Evolutionary conservation across 2,888 invertebrate genomes (phyloP), one percentile per base, ranked within the genome.

Genomic region (Chaetogeoica ovagalla): DNA sequence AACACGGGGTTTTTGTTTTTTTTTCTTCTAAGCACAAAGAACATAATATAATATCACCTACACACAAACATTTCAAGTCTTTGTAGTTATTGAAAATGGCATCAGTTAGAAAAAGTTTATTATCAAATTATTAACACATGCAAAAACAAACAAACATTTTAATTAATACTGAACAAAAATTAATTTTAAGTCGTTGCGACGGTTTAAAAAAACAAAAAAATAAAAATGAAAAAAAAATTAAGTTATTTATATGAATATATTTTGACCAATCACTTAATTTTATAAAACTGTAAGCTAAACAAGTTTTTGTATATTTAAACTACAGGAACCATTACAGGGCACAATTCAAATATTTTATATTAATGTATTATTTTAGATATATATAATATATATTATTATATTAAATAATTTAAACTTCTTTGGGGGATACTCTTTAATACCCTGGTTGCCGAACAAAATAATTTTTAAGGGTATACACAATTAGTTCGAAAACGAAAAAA

Each of bases 81-180:
- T 79, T 79, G 63, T 63, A 63, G 23, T 71, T 79, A 71, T 70
- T 71, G 55, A 71, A 79, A 79, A 79, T 63, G 62, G 79, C 71
- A 71, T 71, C 55, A 63, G 65, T 39, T 79, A 19, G 63, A 71
- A 79, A 9, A 79, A 70, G 63, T 71, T 62, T 79, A 70, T 71
- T 71, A 70, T 71, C 71, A 71, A 69, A 79, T 70, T 62, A 77
- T 77, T 71, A 79, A 71, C 63, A 71, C 79, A 79, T 79, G 79
- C 79, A 63, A 79, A 79, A 79, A 79, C 70, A 71, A 71, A 71
- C 71, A 79, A 79, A 37, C 65, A 71, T 30, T 30, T 30, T 71
- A 71, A 79, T 79, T 79, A 79, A 79, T 79, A 79, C 79, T 79
- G 79, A 79, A 79, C 71, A 71, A 62, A 79, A 79, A 71, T 71